Conservation (phyloP, 2,888 invertebrate genomes). For the Colostygia pectinataria region DNA sequence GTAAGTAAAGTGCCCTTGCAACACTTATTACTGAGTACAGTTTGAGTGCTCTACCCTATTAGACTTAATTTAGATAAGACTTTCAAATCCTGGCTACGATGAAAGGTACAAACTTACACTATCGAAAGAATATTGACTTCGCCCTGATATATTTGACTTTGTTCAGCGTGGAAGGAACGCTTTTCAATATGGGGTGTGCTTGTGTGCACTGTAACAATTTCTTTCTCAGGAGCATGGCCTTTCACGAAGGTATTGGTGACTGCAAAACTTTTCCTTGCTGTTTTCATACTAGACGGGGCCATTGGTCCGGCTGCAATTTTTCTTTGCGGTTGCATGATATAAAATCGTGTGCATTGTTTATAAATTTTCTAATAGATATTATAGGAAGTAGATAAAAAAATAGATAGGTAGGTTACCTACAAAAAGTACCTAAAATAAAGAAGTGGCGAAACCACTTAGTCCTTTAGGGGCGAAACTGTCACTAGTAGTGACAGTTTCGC, state of each 20-base stretch:
- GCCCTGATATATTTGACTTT: constrained; percentile 67
- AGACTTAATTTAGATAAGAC: too few relatives aligned
- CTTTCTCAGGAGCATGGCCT: constrained; percentile 51
- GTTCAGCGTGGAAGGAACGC: constrained; percentile 52
- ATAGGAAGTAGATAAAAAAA: not conserved
- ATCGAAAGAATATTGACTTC: constrained; percentile 69
- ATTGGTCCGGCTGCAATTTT: constrained; percentile 61
- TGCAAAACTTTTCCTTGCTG: constrained; percentile 58
- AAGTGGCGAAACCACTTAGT: too few relatives aligned
- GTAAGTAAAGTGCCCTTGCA: not conserved
- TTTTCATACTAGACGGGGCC: constrained; percentile 53
- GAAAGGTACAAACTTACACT: constrained; percentile 61
- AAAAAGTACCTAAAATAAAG: too few relatives aligned
- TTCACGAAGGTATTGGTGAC: constrained; percentile 46
- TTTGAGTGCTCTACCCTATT: too few relatives aligned
- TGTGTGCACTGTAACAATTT: constrained; percentile 64
- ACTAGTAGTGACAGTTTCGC: too few relatives aligned
- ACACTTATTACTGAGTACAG: too few relatives aligned
- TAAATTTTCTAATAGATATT: not conserved
- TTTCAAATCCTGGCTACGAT: too few relatives aligned
- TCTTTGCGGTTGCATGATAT: constrained; percentile 63
- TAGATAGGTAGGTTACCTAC: too few relatives aligned
- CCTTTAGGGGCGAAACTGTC: too few relatives aligned
- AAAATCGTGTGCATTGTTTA: constrained; percentile 2
- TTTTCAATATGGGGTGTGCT: constrained; percentile 62